Percentiles rank a stretch among this genome's conserved stretches.
These are phyloP conservation scores for Drosophila rellima DNA, from an alignment of 2,888 invertebrate species.

Conservation along the genomic window DNA sequence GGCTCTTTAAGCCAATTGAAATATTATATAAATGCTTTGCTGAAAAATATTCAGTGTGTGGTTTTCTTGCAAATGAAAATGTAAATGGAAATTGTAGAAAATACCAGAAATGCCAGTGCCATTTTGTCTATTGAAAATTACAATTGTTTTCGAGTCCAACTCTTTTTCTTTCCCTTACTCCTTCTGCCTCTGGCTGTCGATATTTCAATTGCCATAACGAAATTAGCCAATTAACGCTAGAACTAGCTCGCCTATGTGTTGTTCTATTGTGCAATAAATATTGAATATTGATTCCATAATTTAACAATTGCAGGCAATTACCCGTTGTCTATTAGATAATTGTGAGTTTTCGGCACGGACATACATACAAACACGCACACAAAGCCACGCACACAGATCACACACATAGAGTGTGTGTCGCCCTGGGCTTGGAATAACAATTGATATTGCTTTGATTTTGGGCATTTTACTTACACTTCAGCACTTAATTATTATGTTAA, in stretches of 20 bases:
- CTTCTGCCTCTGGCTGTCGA: conserved; percentile 10
- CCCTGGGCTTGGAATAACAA: conserved; percentile 28
- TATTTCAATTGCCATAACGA: conserved; percentile 33
- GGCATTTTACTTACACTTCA: conserved; percentile 61
- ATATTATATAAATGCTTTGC: conserved; percentile 31
- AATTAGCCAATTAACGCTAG: conserved; percentile 50
- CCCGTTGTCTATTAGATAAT: conserved; percentile 46
- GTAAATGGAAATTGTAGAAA: conserved; percentile 38
- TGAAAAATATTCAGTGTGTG: conserved; percentile 14
- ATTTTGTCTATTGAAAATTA: conserved; percentile 6
- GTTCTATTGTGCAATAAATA: conserved; percentile 45
- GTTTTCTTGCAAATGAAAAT: conserved; percentile 35
- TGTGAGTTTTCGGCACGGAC: conserved; percentile 17
- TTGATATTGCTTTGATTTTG: conserved; percentile 36
- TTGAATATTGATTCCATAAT: conserved; percentile 52
- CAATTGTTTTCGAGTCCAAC: conserved; percentile 14
- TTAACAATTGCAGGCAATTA: conserved; percentile 56
- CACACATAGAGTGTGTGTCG: conserved; percentile 6
- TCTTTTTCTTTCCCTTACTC: neutral
- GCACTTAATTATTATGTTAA: conserved; percentile 81
- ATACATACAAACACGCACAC: neutral
- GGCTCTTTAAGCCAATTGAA: conserved; percentile 41
- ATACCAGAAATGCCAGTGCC: conserved; percentile 18
- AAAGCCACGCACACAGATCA: neutral
- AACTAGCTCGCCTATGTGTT: conserved; percentile 15